Conservation (phyloP, 2,113 vertebrate genomes). For the Xiphias gladius region DNA sequence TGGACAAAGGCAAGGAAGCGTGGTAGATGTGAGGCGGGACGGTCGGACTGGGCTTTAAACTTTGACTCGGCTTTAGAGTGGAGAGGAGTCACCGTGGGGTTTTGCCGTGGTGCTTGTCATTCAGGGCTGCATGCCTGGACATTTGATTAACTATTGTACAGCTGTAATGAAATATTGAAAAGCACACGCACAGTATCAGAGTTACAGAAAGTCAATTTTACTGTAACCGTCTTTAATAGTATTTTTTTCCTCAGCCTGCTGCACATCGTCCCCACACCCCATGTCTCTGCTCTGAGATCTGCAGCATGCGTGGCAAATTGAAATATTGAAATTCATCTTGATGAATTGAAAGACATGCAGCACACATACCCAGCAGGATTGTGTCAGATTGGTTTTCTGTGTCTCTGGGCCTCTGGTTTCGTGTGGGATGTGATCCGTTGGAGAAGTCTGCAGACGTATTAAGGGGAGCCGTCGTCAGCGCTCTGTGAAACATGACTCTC, state of each 20-base stretch:
- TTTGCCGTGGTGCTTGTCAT: conserved; percentile 37
- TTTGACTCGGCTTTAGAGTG: conserved; percentile 13
- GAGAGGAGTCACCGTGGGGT: background rate
- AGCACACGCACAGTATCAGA: conserved; percentile 4
- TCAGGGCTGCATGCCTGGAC: conserved; percentile 27
- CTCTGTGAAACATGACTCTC: conserved; percentile 5
- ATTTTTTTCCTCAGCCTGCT: conserved; percentile 5
- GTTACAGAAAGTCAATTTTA: conserved; percentile 50
- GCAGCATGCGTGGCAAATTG: conserved; percentile 62
- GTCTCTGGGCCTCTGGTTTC: conserved; percentile 11
- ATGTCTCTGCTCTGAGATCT: conserved; percentile 7
- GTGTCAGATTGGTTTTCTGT: conserved; percentile 29
- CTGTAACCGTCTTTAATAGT: conserved; percentile 38
- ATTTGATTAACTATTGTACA: conserved; percentile 56
- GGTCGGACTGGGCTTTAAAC: too few species aligned
- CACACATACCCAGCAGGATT: conserved; percentile 42
- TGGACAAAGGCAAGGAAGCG: too few species aligned
- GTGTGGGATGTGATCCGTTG: conserved; percentile 8
- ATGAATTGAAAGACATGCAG: conserved; percentile 52
- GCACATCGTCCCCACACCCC: conserved; percentile 3
- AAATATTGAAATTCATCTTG: conserved; percentile 67
- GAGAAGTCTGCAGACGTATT: conserved; percentile 24
- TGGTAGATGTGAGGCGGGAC: background rate
- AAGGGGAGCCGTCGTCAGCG: conserved; percentile 6
- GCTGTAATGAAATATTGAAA: conserved; percentile 52